Evolutionary conservation across 1,140 invertebrate genomes (phyloP), one percentile per base, ranked within the genome.

Genomic region (Pissodes strobi): DNA sequence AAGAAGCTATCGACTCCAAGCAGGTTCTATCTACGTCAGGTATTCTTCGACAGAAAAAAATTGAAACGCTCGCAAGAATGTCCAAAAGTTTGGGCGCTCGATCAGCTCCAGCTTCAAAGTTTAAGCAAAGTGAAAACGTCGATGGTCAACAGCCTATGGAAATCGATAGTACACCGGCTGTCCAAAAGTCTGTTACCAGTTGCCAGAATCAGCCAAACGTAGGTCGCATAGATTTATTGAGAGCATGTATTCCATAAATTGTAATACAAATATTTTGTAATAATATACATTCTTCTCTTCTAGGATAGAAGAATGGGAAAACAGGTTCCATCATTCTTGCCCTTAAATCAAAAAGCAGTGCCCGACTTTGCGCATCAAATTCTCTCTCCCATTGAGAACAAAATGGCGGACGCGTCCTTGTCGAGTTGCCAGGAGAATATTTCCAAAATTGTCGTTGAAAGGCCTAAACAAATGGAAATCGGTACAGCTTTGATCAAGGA

Each of bases 341-440:
- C 62, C 0, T 49, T 58, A 30, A 56, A 51, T 17, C 41, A 64
- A 22, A 38, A 23, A 13, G 9, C 15, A 13, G 6, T 10, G 4
- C 19, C 13, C 22, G 17, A 38, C n/a, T 8, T 10, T 5, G 13
- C 10, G 1, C 15, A 41, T 43, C 17, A 10, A 1, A 18, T 52
- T 12, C 43, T 48, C 1, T 59, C 52, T 34, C 27, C 64, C 8
- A 72, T 74, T 6, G 72, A 78, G 53, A 72, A 64, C 48, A 82
- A 80, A 73, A 79, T 83, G 64, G 72, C 74, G 30, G 83, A 84
- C 69, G 83, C 83, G 9, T 78, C 82, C 62, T 72, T 84, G 55
- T 84, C 83, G 10, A 79, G 79, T 65, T 81, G 76, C 21, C 64
- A 69, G 9, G 74, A 78, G 18, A 48, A 63, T 22, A 59, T 75